Evolutionary conservation across 2,797 vertebrate species (phyloP), one percentile per base, ranked within the genome.

Genomic region (Lepidocolaptes lacrymiger): DNA sequence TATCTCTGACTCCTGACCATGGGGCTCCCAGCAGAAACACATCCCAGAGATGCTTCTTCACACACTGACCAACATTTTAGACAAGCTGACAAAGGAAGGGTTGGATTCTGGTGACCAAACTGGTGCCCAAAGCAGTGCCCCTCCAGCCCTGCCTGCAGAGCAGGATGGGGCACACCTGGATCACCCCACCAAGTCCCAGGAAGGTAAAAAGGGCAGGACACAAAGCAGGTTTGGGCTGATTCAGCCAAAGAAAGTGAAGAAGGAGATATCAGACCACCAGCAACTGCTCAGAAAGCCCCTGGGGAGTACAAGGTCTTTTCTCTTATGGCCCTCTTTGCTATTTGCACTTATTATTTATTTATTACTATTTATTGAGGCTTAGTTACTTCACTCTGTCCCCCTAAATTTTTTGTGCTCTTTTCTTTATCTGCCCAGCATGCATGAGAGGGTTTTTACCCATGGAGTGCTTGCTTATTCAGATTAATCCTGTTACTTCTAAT

Each of bases 61-160:
- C 1, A 2, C 39, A 1, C 24, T 0, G 22, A 44, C 0, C 14
- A 14, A 54, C 46, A 1, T 5, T 0, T 15, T 2, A 0, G 34
- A 2, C 20, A 10, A 27, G 52, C 26, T 44, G 49, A 3, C 1
- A 1, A 52, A 49, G 80, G 30, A 79, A 26, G 43, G 44, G 21
- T 4, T 19, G 27, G 15, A 9, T 27, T 9, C 17, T 55, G 46
- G 26, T 67, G 7, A 41, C 26, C 73, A 12, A 32, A 10, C 17
- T 58, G 51, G 28, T 67, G 8, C 46, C 26, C 73, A 12, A 28
- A 21, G 2, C 27, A 22, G 14, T 5, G 12, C 20, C 37, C 41
- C 76, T 63, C 28, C 19, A 24, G 58, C 30, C 54, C 59, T 24
- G 12, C 44, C 52, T 61, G 66, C n/a, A 10, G 62, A 49, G 73